Percentiles rank a stretch among this genome's conserved stretches.
Conservation (phyloP, 2,888 invertebrate species). For the Plemyria rubiginata region DNA sequence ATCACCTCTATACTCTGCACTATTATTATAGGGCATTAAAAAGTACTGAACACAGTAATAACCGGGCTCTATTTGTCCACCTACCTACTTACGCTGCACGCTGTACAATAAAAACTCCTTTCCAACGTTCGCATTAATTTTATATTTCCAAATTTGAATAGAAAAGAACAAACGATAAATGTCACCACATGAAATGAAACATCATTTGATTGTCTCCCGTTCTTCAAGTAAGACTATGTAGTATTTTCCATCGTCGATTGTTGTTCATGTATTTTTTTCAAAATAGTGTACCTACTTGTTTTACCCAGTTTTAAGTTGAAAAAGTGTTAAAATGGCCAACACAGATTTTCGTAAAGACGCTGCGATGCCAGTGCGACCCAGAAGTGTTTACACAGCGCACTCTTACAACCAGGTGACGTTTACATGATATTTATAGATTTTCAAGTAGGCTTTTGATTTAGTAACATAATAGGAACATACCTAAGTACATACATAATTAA, state of each 20-base stretch:
- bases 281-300: slow-evolving; percentile 61
- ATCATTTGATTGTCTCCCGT: slow-evolving; percentile 41
- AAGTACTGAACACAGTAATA: too few relatives aligned
- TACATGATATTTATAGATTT: slow-evolving; percentile 11
- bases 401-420: slow-evolving; percentile 82
- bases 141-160: slow-evolving; percentile 30
- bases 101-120: not conserved
- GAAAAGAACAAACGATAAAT: slow-evolving; percentile 31
- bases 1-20: too few relatives aligned
- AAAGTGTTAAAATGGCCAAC: slow-evolving; percentile 78
- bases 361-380: slow-evolving; percentile 83
- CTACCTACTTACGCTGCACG: too few relatives aligned
- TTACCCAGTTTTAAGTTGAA: slow-evolving; percentile 70
- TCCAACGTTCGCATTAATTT: not conserved
- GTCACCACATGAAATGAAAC: slow-evolving; percentile 28
- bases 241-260: slow-evolving; percentile 70
- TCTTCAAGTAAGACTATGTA: slow-evolving; percentile 75
- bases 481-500: not conserved
- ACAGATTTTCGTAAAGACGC: slow-evolving; percentile 80
- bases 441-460: slow-evolving; percentile 26
- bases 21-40: too few relatives aligned
- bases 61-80: too few relatives aligned
- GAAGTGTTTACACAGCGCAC: slow-evolving; percentile 88
- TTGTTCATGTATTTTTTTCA: slow-evolving; percentile 76
- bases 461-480: not conserved